phyloP scores from a whole-genome alignment of 2,888 invertebrate genomes.

The Pheosia gnoma region DNA sequence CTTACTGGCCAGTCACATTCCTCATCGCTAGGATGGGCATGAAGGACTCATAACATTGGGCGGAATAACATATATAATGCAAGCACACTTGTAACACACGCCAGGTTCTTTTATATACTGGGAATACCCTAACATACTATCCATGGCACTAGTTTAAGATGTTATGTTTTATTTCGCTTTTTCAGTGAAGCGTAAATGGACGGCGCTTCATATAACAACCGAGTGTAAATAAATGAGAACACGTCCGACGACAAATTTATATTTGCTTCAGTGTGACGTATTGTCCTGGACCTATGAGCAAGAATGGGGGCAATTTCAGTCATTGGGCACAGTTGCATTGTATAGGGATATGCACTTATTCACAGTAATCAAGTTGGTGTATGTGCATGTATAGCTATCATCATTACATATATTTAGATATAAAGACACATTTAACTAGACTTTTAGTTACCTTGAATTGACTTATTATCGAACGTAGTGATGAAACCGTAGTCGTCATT shows the following conservation, averaged over 20 bases:
- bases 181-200: conserved; percentile 73
- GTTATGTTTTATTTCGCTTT: conserved; percentile 65
- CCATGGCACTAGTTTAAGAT: conserved; percentile 60
- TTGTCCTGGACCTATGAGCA: conserved; percentile 67
- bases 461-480: conserved; percentile 13
- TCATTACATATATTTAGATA: conserved; percentile 35
- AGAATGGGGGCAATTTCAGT: conserved; percentile 63
- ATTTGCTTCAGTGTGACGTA: conserved; percentile 84
- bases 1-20: conserved; percentile 54
- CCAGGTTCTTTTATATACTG: conserved; percentile 25
- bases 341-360: conserved; percentile 75
- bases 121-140: conserved; percentile 41
- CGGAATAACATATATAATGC: conserved; percentile 43
- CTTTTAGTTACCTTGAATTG: conserved; percentile 22
- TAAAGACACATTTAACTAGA: conserved; percentile 24
- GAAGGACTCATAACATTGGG: conserved; percentile 51
- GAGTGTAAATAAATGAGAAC: conserved; percentile 72
- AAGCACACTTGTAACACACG: conserved; percentile 57
- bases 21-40: conserved; percentile 60
- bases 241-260: conserved; percentile 57
- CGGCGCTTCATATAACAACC: conserved; percentile 69
- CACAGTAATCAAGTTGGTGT: conserved; percentile 57
- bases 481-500: conserved; percentile 20
- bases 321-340: conserved; percentile 84
- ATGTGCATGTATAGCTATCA: conserved; percentile 59